Conservation (phyloP, 2,797 vertebrate species). For the Sebastolobus altivelis region DNA sequence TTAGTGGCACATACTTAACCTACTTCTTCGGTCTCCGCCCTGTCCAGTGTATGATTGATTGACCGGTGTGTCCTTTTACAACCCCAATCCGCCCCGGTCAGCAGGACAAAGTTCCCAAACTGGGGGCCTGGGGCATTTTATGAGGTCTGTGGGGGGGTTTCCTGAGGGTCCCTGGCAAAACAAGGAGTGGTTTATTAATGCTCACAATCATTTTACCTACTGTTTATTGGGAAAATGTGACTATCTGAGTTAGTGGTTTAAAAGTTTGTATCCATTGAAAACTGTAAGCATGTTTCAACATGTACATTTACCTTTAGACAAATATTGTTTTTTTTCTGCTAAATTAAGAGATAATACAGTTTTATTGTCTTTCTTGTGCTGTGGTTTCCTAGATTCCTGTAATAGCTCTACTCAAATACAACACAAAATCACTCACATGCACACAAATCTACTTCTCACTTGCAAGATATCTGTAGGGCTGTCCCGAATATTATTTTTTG, state of each 20-base stretch:
- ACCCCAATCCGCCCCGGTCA: slow-evolving; percentile 27
- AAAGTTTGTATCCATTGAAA: too few relatives aligned
- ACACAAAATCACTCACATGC: not conserved
- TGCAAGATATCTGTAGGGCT: too few relatives aligned
- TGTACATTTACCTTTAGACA: not conserved
- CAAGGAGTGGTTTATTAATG: not conserved
- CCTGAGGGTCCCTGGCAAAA: not conserved
- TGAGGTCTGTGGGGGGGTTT: not conserved
- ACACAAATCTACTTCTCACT: not conserved
- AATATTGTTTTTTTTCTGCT: not conserved
- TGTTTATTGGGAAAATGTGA: not conserved
- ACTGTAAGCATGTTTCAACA: not conserved
- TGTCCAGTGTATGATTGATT: slow-evolving; percentile 47
- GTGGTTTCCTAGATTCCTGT: not conserved
- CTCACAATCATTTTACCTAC: not conserved
- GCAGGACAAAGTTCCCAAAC: not conserved
- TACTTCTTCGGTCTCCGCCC: slow-evolving; percentile 51
- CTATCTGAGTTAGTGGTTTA: not conserved
- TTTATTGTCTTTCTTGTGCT: not conserved
- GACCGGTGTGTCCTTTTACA: slow-evolving; percentile 42
- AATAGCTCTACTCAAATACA: not conserved
- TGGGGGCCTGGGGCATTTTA: not conserved
- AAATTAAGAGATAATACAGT: not conserved
- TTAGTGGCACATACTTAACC: slow-evolving; percentile 60
- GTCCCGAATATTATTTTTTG: too few relatives aligned